These are phyloP conservation scores for Rhegmatorhina hoffmannsi DNA, from an alignment of 2,113 vertebrate species.

Conservation along the genomic window DNA sequence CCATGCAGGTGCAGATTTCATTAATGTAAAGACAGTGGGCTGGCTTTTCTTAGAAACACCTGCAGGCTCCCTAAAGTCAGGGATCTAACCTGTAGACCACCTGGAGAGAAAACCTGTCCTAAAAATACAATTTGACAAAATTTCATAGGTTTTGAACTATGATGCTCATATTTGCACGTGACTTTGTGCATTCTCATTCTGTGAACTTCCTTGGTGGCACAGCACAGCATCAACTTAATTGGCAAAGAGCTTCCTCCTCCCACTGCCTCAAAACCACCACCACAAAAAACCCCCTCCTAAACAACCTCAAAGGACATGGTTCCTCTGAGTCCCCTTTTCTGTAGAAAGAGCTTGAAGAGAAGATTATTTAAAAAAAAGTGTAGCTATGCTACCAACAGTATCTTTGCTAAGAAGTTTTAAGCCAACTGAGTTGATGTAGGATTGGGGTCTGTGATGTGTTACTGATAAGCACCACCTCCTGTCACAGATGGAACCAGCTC, in stretches of 20 bases:
- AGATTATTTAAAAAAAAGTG: neutral
- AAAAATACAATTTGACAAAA: neutral
- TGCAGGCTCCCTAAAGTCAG: neutral
- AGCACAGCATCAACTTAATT: neutral
- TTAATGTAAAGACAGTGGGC: neutral
- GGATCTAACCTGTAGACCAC: neutral
- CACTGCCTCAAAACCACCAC: neutral
- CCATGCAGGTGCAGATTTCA: neutral
- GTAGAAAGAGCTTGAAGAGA: neutral
- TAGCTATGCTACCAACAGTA: neutral
- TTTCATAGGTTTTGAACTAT: neutral
- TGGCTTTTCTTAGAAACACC: neutral
- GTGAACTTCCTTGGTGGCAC: neutral
- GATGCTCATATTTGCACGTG: fast-evolving
- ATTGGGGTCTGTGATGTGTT: neutral
- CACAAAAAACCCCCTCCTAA: neutral
- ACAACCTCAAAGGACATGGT: neutral
- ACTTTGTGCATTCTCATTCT: neutral
- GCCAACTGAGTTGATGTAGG: neutral
- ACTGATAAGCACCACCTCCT: neutral
- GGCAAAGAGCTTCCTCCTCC: neutral
- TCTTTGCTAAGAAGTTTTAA: neutral
- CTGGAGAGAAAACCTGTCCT: neutral
- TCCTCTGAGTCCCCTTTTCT: neutral
- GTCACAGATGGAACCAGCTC: neutral